Percentiles rank a stretch among this genome's conserved stretches.
phyloP scores from a whole-genome alignment of 2,888 invertebrate species.

The Aethes cnicana region DNA sequence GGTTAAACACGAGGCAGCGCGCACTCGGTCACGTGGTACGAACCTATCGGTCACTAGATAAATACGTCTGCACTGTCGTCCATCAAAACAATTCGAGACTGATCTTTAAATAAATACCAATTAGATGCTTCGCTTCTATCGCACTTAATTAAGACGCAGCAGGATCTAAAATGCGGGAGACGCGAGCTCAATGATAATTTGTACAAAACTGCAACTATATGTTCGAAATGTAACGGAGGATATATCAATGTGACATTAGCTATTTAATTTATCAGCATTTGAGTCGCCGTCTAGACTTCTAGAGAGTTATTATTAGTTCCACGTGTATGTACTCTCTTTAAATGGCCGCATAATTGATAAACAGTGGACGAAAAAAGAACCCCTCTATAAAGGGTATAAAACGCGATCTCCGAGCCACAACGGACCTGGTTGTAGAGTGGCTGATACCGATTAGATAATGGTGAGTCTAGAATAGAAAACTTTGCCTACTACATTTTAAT shows the following conservation, averaged over 20 bases:
- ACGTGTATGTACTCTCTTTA: slow-evolving; percentile 21
- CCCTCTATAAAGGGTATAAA: slow-evolving; percentile 26
- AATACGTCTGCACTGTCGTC: too few relatives aligned
- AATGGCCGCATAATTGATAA: slow-evolving; percentile 8
- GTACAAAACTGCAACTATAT: background rate
- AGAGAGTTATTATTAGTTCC: slow-evolving; percentile 19
- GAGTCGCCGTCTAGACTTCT: slow-evolving; percentile 15
- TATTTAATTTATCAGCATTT: slow-evolving; percentile 2
- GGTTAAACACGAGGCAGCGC: too few relatives aligned
- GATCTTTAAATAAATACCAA: background rate
- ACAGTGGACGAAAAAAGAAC: slow-evolving; percentile 28
- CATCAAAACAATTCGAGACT: too few relatives aligned
- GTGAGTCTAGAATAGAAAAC: slow-evolving; percentile 19
- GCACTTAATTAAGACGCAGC: background rate
- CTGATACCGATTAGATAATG: slow-evolving; percentile 11
- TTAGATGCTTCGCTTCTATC: background rate
- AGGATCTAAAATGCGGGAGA: background rate
- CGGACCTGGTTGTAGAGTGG: slow-evolving; percentile 6
- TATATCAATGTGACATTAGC: background rate
- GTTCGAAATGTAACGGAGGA: background rate
- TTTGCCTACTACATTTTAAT: background rate
- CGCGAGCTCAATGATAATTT: background rate
- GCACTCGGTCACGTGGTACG: too few relatives aligned
- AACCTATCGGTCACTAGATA: too few relatives aligned
- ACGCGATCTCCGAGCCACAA: background rate